These are phyloP conservation scores for Molossus molossus DNA, from an alignment of 2,797 vertebrate species.

Conservation along the genomic window DNA sequence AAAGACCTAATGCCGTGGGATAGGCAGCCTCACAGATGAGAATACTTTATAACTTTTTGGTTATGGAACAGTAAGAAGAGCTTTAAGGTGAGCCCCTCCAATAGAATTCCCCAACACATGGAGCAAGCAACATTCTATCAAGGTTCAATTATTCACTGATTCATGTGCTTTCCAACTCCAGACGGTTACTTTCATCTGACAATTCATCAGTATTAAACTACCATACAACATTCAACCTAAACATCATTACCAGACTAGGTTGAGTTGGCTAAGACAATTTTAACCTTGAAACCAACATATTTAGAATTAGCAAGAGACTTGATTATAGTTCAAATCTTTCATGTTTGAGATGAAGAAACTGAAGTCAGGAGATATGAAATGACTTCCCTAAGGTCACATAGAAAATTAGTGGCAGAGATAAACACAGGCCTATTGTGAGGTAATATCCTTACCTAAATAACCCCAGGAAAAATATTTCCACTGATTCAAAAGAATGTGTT, in stretches of 20 bases:
- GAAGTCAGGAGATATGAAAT: constrained; percentile 19
- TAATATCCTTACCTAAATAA: constrained; percentile 44
- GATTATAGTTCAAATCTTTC: constrained; percentile 38
- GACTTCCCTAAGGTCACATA: constrained; percentile 33
- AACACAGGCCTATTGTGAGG: background rate
- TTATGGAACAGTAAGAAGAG: constrained; percentile 10
- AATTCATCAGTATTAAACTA: constrained; percentile 8
- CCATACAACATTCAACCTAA: constrained; percentile 1
- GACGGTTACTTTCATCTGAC: background rate
- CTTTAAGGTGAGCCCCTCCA: background rate
- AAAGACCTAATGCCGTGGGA: background rate
- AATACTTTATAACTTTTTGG: constrained; percentile 42
- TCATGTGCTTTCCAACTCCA: background rate
- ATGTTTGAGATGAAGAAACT: constrained; percentile 39
- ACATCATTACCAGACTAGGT: background rate
- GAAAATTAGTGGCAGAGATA: constrained; percentile 32
- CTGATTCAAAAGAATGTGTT: background rate
- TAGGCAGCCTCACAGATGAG: background rate
- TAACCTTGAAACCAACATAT: constrained; percentile 46
- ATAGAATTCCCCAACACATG: background rate
- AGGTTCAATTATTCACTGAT: background rate
- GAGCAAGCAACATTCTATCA: background rate
- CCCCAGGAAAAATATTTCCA: constrained; percentile 9
- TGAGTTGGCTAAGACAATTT: constrained; percentile 32
- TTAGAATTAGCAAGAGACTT: constrained; percentile 15